Conservation (phyloP, 2,113 vertebrate genomes). For the Catharus minimus region DNA sequence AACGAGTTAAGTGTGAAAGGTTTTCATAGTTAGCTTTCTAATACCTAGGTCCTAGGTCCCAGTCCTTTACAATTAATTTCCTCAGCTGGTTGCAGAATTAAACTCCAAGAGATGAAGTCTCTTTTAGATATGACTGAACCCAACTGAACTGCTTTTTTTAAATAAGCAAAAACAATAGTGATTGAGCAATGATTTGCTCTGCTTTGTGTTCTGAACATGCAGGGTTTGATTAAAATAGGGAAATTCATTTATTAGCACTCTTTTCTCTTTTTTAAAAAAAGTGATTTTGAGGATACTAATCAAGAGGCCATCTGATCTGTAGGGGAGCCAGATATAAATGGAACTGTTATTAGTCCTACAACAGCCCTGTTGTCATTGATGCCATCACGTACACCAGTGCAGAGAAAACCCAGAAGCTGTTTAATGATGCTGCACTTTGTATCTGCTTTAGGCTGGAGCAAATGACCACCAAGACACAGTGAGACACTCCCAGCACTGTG, state of each 20-base stretch:
- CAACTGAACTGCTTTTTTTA: slow-evolving; percentile 24
- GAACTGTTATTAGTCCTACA: neutral
- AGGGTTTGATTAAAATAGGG: slow-evolving; percentile 41
- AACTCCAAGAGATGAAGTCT: neutral
- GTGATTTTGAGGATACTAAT: neutral
- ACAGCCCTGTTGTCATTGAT: neutral
- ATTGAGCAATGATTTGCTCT: slow-evolving; percentile 40
- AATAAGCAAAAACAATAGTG: slow-evolving; percentile 41
- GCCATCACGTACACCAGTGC: neutral
- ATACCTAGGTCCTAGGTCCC: neutral
- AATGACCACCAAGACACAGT: neutral
- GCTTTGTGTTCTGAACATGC: slow-evolving; percentile 46
- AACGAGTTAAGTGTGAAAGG: neutral
- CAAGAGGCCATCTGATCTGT: neutral
- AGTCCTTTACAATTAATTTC: neutral
- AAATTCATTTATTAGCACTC: slow-evolving; percentile 17
- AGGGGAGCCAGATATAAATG: neutral
- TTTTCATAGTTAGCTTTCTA: neutral
- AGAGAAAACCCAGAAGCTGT: neutral
- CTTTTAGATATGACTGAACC: slow-evolving; percentile 38
- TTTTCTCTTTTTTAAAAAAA: neutral
- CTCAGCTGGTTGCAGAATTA: neutral
- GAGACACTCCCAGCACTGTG: neutral
- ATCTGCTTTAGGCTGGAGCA: neutral
- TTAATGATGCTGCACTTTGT: neutral